These are phyloP conservation scores for Euproctis similis DNA, from an alignment of 2,888 invertebrate species.

Conservation along the genomic window DNA sequence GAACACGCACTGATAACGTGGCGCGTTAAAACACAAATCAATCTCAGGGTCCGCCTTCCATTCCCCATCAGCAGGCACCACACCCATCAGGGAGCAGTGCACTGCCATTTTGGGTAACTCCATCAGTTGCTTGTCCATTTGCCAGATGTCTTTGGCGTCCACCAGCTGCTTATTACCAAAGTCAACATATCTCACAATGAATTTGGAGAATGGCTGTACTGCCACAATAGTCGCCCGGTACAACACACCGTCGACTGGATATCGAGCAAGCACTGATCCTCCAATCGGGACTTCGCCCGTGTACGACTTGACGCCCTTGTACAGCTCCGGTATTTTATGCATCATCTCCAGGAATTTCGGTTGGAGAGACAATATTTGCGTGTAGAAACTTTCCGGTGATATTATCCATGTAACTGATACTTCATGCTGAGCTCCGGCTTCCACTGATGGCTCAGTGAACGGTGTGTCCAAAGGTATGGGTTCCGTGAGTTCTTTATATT, in stretches of 20 bases:
- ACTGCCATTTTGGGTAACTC: conserved; percentile 82
- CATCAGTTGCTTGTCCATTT: conserved; percentile 79
- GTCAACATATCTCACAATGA: conserved; percentile 83
- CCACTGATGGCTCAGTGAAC: conserved; percentile 63
- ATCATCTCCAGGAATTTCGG: conserved; percentile 80
- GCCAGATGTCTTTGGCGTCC: conserved; percentile 79
- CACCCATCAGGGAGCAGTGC: conserved; percentile 78
- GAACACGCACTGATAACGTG: conserved; percentile 76
- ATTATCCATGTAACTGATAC: conserved; percentile 84
- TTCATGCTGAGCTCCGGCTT: conserved; percentile 71
- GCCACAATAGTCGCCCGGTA: conserved; percentile 81
- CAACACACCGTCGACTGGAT: conserved; percentile 81
- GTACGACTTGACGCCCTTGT: conserved; percentile 70
- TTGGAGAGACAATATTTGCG: conserved; percentile 70
- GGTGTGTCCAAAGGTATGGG: conserved; percentile 66
- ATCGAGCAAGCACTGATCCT: conserved; percentile 80
- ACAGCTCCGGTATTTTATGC: conserved; percentile 81
- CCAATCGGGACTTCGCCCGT: conserved; percentile 69
- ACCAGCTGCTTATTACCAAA: conserved; percentile 83
- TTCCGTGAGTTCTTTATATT: conserved; percentile 50
- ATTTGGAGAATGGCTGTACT: conserved; percentile 74
- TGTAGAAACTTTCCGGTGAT: conserved; percentile 83
- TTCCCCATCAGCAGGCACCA: conserved; percentile 73
- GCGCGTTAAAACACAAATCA: conserved; percentile 78
- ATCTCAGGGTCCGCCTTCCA: conserved; percentile 76